Evolutionary conservation across 2,797 vertebrate species (phyloP), one percentile per base, ranked within the genome.

Genomic region (Syngnathus rostellatus): DNA sequence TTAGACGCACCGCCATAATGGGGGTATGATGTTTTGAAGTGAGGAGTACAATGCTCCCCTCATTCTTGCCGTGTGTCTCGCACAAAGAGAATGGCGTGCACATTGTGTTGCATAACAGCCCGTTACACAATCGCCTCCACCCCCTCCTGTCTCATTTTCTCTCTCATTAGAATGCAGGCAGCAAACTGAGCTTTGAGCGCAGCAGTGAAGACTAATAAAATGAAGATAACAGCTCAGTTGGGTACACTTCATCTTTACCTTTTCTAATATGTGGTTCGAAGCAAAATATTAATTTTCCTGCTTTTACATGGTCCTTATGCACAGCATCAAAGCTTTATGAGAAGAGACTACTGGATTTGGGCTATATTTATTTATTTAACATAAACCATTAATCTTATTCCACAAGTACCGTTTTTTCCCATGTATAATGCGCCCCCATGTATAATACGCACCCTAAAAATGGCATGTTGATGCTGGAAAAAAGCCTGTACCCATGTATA

Each of bases 151-250:
- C 63, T 67, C 63, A 57, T 63, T 70, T 16, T 31, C 66, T 76
- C 70, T 66, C 82, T 86, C 79, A 88, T 89, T 88, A 84, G 81
- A 76, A 87, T 86, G 83, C 81, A 85, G 81, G 66, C 82, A 70
- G 81, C 69, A 83, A 78, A 86, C 78, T 78, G 78, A 81, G 73
- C 40, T 74, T 69, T 72, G 58, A 37, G 73, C 77, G 71, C 72
- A 77, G 70, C 62, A 68, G 77, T 67, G 68, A 57, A 75, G 70
- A 72, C 77, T 78, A 73, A 83, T 83, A 77, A 85, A 85, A 77
- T 62, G 70, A 77, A 74, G 62, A 79, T 65, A 54, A 72, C 63
- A 73, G 64, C 75, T 31, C 53, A 77, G 73, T 55, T 48, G 8
- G 25, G 31, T 76, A 68, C 65, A 45, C 69, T 73, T 75, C 66